Base-by-base conservation (phyloP, 2,797 vertebrate species). In the Phrynocephalus forsythii region DNA sequence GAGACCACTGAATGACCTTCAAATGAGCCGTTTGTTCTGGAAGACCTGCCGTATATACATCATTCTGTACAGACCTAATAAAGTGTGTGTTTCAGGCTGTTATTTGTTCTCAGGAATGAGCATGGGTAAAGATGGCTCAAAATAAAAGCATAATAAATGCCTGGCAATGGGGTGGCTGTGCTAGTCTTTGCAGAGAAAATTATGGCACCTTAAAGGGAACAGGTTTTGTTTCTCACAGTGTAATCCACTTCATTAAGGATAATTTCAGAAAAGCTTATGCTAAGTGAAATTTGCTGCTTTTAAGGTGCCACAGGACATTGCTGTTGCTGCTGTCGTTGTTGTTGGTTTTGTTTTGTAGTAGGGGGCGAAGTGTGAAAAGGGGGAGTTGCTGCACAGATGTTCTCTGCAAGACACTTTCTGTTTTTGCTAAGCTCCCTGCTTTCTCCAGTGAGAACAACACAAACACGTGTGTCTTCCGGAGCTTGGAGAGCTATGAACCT, bases 341-440 rank as follows among this genome's bases (percentile, higher is more conserved):
- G 38, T 5, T 5, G 56, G n/a, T n/a, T 71, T 60, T 28, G 15
- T 87, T 71, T 78, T 71, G 30, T 22, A 81, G 20, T 33, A n/a
- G 15, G 22, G 24, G 9, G 77, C 3, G 66, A 71, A 44, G 20
- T 44, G 66, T 18, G 10, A 18, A 6, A 24, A 1, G 16, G 13
- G 13, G 22, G 13, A 72, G 5, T 66, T 33, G 28, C 38, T 72
- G 1, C 2, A 6, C 30, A 84, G 6, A 69, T 72, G 33, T 73
- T 79, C 28, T 30, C 38, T 66, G 22, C 56, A 28, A 80, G n/a
- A n/a, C 30, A 10, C 26, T 7, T 73, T 73, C 79, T 50, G 33
- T 79, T 73, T 88, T 80, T 44, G 66, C 44, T 60, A 63, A 73
- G 44, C 11, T 48, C 13, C 82, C n/a, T 26, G 52, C 66, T 84